A percentile compares a stretch with the other conserved stretches of the same genome.
Evolutionary conservation across 1,140 invertebrate species (phyloP).

Genomic region (Centruroides sculpturatus): DNA sequence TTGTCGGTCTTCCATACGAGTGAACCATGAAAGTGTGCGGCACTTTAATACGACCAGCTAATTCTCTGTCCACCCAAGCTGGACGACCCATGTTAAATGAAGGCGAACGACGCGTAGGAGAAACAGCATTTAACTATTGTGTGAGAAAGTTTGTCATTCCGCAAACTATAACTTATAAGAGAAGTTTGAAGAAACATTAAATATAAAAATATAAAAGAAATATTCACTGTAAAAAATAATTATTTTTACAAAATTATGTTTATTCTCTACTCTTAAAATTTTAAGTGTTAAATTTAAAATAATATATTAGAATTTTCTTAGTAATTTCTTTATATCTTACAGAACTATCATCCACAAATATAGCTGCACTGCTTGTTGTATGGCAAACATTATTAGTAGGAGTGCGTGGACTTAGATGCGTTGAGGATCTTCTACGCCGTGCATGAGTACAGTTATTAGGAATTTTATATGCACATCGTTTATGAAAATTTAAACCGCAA

Average conservation of each 20-base stretch:
- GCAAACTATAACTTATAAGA: too few species aligned
- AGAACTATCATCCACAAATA: conserved; percentile 12
- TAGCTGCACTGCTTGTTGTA: conserved; percentile 12
- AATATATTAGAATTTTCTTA: neutral
- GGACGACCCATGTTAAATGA: conserved; percentile 52
- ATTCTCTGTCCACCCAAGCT: conserved; percentile 54
- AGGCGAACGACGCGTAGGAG: conserved; percentile 38
- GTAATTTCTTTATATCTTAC: neutral
- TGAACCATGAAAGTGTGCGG: conserved; percentile 64
- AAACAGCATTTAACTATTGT: neutral
- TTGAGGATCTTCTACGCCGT: conserved; percentile 28
- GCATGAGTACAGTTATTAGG: conserved; percentile 81
- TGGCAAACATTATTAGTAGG: conserved; percentile 9
- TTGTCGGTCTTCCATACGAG: conserved; percentile 83
- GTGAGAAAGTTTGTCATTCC: too few species aligned
- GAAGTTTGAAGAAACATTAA: too few species aligned
- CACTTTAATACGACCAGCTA: conserved; percentile 57
- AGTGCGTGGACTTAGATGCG: conserved; percentile 16
- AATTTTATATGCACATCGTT: conserved; percentile 94
- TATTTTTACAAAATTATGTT: too few species aligned
- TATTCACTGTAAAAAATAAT: too few species aligned
- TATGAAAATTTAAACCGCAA: conserved; percentile 96
- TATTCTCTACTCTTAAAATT: too few species aligned
- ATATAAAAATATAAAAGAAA: too few species aligned
- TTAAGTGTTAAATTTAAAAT: neutral